Percentiles rank a stretch among this genome's conserved stretches.
phyloP scores from a whole-genome alignment of 2,113 vertebrate species.

The Peromyscus maniculatus region DNA sequence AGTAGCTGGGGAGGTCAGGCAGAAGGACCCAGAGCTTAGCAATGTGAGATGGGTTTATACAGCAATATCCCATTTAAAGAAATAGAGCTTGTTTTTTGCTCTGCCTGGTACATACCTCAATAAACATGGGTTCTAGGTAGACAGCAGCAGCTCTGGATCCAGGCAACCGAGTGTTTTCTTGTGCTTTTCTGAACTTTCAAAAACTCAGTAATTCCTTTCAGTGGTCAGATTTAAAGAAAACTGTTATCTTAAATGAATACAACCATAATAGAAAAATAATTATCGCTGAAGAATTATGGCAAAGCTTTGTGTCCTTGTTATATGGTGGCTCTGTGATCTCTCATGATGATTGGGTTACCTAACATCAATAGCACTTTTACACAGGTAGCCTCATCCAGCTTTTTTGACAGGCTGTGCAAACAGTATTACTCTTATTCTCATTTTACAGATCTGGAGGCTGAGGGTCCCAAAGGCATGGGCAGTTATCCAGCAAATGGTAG shows the following conservation, averaged over 20 bases:
- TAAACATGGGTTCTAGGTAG: neutral
- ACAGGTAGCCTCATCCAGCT: neutral
- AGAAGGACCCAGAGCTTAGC: neutral
- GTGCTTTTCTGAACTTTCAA: constrained; percentile 26
- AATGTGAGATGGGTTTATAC: neutral
- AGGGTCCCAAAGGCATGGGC: neutral
- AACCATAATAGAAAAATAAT: neutral
- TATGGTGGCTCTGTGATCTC: neutral
- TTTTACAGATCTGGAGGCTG: neutral
- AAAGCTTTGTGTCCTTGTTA: neutral
- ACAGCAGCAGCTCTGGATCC: neutral
- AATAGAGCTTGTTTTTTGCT: neutral
- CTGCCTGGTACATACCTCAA: neutral
- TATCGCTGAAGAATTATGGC: neutral
- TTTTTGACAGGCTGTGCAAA: neutral
- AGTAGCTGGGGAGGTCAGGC: neutral
- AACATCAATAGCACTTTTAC: neutral
- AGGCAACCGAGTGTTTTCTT: neutral
- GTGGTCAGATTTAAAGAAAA: neutral
- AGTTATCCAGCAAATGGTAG: neutral
- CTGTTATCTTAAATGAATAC: constrained; percentile 9
- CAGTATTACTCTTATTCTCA: neutral
- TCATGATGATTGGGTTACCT: neutral
- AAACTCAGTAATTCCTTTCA: neutral
- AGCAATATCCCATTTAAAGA: neutral